phyloP scores from a whole-genome alignment of 2,888 invertebrate species.

The Sympetrum striolatum region DNA sequence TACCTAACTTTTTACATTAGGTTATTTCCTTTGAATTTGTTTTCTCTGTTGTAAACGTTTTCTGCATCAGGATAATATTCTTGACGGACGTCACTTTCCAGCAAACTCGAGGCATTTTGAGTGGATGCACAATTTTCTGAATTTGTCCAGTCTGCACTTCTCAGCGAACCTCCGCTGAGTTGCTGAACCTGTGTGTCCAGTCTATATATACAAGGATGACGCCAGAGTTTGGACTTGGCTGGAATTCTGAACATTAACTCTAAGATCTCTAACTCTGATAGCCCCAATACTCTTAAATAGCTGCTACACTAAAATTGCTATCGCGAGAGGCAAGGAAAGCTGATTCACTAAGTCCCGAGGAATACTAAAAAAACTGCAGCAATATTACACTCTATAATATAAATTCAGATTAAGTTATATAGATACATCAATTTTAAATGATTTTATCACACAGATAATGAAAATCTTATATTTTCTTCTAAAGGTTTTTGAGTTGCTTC shows the following conservation, averaged over 20 bases:
- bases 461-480: too few species aligned
- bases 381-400: background rate
- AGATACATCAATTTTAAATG: too few species aligned
- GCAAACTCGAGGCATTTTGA: background rate
- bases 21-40: background rate
- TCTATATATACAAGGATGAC: conserved; percentile 6
- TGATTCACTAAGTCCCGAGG: background rate
- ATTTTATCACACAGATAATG: too few species aligned
- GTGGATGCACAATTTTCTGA: background rate
- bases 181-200: background rate
- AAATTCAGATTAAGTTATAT: too few species aligned
- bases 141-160: background rate
- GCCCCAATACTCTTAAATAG: background rate
- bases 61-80: background rate
- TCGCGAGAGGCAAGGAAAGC: conserved; percentile 1
- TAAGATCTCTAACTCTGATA: conserved; percentile 17
- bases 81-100: background rate
- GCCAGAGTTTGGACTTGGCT: background rate
- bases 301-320: conserved; percentile 1
- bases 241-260: background rate
- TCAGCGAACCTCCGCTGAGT: too few species aligned
- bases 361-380: conserved; percentile 9
- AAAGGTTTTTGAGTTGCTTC: too few species aligned
- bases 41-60: background rate
- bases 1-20: background rate